Evolutionary conservation across 2,113 vertebrate genomes (phyloP).

Genomic region (Mormoops blainvillei): DNA sequence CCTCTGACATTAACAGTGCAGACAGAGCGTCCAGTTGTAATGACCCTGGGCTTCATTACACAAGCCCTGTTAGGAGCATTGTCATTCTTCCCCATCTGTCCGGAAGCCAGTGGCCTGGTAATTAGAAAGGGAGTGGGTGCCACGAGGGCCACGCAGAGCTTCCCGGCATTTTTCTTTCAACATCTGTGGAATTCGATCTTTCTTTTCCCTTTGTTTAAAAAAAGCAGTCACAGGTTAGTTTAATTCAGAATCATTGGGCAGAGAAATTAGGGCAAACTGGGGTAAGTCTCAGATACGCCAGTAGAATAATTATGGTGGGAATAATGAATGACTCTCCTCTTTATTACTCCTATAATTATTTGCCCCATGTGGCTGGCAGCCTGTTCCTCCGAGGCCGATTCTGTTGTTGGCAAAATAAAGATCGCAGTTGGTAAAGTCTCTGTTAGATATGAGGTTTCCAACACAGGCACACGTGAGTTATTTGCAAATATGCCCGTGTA

Average conservation of each 20-base stretch:
- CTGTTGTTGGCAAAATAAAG: constrained; percentile 42
- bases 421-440: not conserved
- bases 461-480: not conserved
- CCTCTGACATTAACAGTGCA: constrained; percentile 57
- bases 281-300: not conserved
- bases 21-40: constrained; percentile 57
- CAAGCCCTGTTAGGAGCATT: not conserved
- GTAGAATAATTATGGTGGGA: not conserved
- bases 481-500: not conserved
- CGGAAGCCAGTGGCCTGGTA: constrained; percentile 40
- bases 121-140: constrained; percentile 14
- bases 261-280: constrained; percentile 35
- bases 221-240: not conserved
- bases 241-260: constrained; percentile 48
- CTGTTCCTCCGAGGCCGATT: not conserved
- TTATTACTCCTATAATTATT: not conserved
- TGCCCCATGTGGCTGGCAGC: not conserved
- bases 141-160: not conserved
- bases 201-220: not conserved
- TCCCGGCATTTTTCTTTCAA: not conserved
- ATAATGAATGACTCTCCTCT: constrained; percentile 21
- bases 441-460: not conserved
- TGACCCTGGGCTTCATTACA: constrained; percentile 61
- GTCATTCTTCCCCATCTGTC: constrained; percentile 49
- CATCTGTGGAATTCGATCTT: not conserved